Conservation (phyloP, 35 echinoderm and acorn worm genomes). For the Apostichopus japonicus region DNA sequence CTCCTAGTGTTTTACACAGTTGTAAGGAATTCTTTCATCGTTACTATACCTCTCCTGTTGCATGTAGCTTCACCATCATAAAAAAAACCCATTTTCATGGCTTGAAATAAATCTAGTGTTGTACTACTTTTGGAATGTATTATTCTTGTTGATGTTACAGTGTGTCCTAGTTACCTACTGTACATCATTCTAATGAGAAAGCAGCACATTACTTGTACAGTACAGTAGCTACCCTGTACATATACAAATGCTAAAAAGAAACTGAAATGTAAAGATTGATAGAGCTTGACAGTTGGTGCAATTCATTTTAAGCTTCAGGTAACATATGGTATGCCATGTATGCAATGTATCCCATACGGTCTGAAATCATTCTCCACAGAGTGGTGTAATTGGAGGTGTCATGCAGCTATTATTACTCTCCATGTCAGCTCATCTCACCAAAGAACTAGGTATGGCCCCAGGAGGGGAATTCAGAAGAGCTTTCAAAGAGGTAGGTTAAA, state of each 20-base stretch:
- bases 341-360: slow-evolving; percentile 17
- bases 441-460: slow-evolving; percentile 95
- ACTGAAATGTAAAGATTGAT: neutral
- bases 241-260: neutral
- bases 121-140: too few relatives aligned
- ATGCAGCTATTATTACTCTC: slow-evolving; percentile 91
- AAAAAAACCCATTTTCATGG: too few relatives aligned
- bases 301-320: neutral
- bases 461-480: slow-evolving; percentile 97
- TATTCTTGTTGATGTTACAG: too few relatives aligned
- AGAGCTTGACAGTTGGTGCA: neutral
- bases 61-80: too few relatives aligned
- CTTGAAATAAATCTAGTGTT: too few relatives aligned
- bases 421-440: slow-evolving; percentile 96
- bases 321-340: neutral
- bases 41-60: too few relatives aligned
- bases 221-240: too few relatives aligned
- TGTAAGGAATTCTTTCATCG: too few relatives aligned
- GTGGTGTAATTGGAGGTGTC: slow-evolving; percentile 87
- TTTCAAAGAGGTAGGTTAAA: slow-evolving; percentile 80
- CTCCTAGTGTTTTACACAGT: too few relatives aligned
- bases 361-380: slow-evolving; percentile 58
- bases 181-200: too few relatives aligned
- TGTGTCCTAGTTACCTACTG: too few relatives aligned
- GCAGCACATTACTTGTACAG: too few relatives aligned